These are phyloP conservation scores for Doris montereyensis DNA, from an alignment of 2,888 invertebrate species.

Conservation along the genomic window DNA sequence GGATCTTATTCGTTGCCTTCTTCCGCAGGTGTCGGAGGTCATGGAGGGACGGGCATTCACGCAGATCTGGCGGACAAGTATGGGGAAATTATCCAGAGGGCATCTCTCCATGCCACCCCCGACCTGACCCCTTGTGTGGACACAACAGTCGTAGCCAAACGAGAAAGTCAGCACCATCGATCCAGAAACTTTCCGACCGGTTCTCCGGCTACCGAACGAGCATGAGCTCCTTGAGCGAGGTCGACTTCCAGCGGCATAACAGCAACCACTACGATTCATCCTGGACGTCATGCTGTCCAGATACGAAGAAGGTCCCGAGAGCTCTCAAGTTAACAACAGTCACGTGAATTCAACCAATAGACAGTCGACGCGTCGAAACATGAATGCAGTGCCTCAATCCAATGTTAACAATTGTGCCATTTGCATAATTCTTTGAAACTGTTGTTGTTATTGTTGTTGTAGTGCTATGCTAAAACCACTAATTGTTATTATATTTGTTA, in stretches of 20 bases:
- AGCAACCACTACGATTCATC: constrained; percentile 39
- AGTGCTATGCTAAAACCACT: too few species aligned
- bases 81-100: constrained; percentile 67
- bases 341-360: background rate
- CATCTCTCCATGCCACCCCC: constrained; percentile 61
- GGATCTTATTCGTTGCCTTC: too few species aligned
- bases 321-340: background rate
- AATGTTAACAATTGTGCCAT: constrained; percentile 64
- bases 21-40: constrained; percentile 70
- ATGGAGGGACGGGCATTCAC: constrained; percentile 71
- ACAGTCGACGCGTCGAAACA: background rate
- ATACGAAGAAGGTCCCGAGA: constrained; percentile 30
- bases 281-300: constrained; percentile 44
- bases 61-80: constrained; percentile 70
- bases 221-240: constrained; percentile 44
- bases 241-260: constrained; percentile 32
- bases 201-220: constrained; percentile 39
- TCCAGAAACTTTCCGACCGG: constrained; percentile 20
- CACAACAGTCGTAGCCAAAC: constrained; percentile 46
- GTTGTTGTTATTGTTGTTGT: too few species aligned
- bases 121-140: constrained; percentile 51
- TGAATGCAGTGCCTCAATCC: constrained; percentile 52
- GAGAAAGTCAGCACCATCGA: constrained; percentile 44
- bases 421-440: constrained; percentile 57
- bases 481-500: background rate